Percentiles rank a stretch among this genome's conserved stretches.
Evolutionary conservation across 2,888 invertebrate genomes (phyloP).

Genomic region (Oscheius sp.): DNA sequence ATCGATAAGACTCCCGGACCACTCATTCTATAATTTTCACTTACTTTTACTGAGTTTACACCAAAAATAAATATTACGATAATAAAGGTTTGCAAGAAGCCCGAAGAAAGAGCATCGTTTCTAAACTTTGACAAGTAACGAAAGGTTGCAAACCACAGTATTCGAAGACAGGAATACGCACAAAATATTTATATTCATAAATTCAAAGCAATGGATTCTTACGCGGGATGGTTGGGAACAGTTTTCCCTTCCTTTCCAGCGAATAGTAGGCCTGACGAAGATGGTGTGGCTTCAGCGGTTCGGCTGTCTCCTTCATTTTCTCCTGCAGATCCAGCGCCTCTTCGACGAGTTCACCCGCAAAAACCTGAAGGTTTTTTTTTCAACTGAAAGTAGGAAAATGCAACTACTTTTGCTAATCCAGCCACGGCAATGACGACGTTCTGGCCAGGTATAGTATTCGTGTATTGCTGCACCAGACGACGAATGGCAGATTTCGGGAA

Average conservation of each 20-base stretch:
- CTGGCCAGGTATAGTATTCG: slow-evolving; percentile 90
- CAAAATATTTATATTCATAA: background rate
- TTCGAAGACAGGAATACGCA: background rate
- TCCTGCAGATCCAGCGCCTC: slow-evolving; percentile 79
- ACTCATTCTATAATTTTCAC: slow-evolving; percentile 21
- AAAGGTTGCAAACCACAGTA: background rate
- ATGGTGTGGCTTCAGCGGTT: slow-evolving; percentile 59
- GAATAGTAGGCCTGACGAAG: slow-evolving; percentile 58
- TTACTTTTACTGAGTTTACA: background rate
- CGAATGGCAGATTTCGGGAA: slow-evolving; percentile 56
- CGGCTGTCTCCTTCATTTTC: slow-evolving; percentile 27
- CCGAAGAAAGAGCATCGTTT: no score
- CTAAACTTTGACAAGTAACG: background rate
- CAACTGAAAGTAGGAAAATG: no score
- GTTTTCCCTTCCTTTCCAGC: slow-evolving; percentile 59
- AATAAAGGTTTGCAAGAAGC: no score
- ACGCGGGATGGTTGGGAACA: slow-evolving; percentile 63
- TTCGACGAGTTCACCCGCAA: slow-evolving; percentile 98
- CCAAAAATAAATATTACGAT: background rate
- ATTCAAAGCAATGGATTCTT: slow-evolving; percentile 46
- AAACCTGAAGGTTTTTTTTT: slow-evolving; percentile 78
- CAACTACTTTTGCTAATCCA: slow-evolving; percentile 86
- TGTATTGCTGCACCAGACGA: slow-evolving; percentile 93
- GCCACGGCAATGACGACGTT: slow-evolving; percentile 99
- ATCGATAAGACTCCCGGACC: slow-evolving; percentile 42